A percentile compares a stretch with the other conserved stretches of the same genome.
Evolutionary conservation across 2,113 vertebrate species (phyloP).

Genomic region (Ardeotis arabs): DNA sequence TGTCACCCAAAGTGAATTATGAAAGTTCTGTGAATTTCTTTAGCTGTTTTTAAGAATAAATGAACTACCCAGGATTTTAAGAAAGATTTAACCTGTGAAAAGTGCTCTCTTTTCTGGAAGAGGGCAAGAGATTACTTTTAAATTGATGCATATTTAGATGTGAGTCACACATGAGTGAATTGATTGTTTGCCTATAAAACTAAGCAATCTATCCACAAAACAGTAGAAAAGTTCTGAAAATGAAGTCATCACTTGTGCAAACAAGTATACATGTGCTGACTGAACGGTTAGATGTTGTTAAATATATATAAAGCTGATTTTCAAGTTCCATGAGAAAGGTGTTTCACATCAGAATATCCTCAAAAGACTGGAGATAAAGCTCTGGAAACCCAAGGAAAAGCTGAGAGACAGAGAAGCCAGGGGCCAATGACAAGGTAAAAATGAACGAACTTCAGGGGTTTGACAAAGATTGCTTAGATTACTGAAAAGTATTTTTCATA

Average conservation of each 20-base stretch:
- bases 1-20: not conserved
- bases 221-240: not conserved
- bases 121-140: not conserved
- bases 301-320: not conserved
- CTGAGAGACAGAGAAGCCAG: not conserved
- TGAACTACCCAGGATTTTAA: not conserved
- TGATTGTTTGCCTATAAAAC: constrained; percentile 3
- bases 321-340: not conserved
- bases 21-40: not conserved
- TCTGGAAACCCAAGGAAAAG: not conserved
- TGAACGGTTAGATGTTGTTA: not conserved
- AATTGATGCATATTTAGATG: not conserved
- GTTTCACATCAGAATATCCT: not conserved
- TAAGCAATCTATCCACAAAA: not conserved
- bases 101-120: not conserved
- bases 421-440: not conserved
- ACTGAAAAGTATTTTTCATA: not conserved
- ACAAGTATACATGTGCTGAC: not conserved
- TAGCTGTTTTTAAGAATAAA: constrained; percentile 3
- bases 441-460: not conserved
- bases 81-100: not conserved
- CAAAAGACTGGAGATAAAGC: not conserved
- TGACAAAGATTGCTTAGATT: not conserved
- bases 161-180: not conserved
- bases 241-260: not conserved